Evolutionary conservation across 2,888 invertebrate genomes (phyloP), one percentile per base, ranked within the genome.

Genomic region (Heliothis peltigera): DNA sequence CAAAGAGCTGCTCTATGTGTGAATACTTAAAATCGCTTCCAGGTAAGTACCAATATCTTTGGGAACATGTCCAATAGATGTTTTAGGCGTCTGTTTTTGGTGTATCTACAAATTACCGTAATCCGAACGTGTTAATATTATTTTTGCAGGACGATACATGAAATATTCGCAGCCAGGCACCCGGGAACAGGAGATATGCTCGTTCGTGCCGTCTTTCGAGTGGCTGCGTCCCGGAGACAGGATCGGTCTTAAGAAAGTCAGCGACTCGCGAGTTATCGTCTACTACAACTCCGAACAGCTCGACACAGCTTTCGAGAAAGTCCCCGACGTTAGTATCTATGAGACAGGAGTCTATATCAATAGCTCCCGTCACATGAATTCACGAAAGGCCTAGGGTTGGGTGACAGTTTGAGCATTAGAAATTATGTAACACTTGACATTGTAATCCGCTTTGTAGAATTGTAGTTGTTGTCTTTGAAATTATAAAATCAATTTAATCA

Each of bases 241-340:
- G 57, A 95, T 98, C 35, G 98, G 98, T 0, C 89, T 98, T 21
- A 97, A 97, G 85, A 95, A 97, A 76, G 96, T 97, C 0, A 94
- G 95, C 22, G 97, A 97, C 70, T 96, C 96, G 8, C 95, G 96
- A 19, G 94, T 98, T 6, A 96, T 97, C 70, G 96, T 98, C 75
- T 96, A 97, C 79, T 95, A 98, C 61, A 98, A 98, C 89, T 97
- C 98, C 0, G 97, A 98, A 88, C 97, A 97, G 78, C 95, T 98
- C 83, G 97, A 97, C 39, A 95, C 97, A 7, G 97, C 96, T 35
- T 97, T 97, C 62, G 96, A 96, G 64, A 96, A 97, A 84, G 96
- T 98, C 66, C 97, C 98, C 2, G 97, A 97, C 93, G 97, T 97
- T 89, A 92, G 93, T 90, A 54, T 56, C 55, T 15, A 42, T 51